Evolutionary conservation across 2,113 vertebrate genomes (phyloP).

Genomic region (Corythaeola cristata): DNA sequence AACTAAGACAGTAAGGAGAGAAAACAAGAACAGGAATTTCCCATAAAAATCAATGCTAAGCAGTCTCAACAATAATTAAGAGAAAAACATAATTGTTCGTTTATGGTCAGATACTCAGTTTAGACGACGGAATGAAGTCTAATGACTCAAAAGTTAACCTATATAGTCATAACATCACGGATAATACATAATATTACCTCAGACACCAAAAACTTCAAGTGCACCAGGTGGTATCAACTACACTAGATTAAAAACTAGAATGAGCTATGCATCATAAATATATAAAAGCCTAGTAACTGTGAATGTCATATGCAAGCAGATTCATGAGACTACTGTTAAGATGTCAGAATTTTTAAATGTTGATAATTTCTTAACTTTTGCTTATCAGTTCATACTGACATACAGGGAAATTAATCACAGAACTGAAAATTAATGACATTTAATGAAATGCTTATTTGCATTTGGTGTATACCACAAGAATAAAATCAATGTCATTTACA

Average conservation of each 20-base stretch:
- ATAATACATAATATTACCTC: neutral
- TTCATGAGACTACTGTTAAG: neutral
- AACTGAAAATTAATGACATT: neutral
- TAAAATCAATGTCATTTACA: neutral
- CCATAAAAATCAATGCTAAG: neutral
- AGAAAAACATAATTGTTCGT: neutral
- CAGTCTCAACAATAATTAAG: neutral
- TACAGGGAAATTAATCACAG: neutral
- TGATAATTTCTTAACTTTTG: neutral
- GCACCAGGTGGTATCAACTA: neutral
- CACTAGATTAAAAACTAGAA: neutral
- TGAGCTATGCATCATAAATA: neutral
- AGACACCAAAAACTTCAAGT: neutral
- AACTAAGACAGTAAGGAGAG: neutral
- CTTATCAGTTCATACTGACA: neutral
- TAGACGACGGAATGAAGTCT: neutral
- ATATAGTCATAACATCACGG: neutral
- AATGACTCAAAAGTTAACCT: neutral
- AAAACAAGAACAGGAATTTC: neutral
- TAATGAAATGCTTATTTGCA: neutral
- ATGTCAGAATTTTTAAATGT: neutral
- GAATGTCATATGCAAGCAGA: neutral
- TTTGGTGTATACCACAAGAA: neutral
- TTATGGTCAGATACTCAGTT: neutral
- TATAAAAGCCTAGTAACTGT: neutral